Conservation (phyloP, 2,113 vertebrate genomes). For the Polypterus senegalus region DNA sequence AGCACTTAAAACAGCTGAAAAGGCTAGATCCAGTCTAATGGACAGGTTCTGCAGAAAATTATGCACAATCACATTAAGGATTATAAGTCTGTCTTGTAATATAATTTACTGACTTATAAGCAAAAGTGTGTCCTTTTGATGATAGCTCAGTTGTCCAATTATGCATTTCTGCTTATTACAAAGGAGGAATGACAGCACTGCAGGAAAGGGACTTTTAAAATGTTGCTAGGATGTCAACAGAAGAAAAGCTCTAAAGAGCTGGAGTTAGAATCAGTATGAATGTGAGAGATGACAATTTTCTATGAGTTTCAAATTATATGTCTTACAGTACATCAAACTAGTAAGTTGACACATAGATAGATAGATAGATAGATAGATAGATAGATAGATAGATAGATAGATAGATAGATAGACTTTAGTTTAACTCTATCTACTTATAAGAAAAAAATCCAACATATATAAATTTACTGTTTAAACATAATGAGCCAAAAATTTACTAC, state of each 20-base stretch:
- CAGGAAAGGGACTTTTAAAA: conserved; percentile 17
- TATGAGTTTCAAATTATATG: conserved; percentile 12
- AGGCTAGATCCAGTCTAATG: conserved; percentile 66
- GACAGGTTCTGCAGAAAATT: conserved; percentile 76
- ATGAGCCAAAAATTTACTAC: too few relatives aligned
- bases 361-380: too few relatives aligned
- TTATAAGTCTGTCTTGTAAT: conserved; percentile 66
- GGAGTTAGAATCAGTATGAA: conserved; percentile 24
- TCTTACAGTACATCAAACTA: too few relatives aligned
- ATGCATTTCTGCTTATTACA: conserved; percentile 58
- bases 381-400: too few relatives aligned
- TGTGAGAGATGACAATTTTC: conserved; percentile 9
- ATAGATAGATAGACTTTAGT: too few relatives aligned
- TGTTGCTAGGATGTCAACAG: conserved; percentile 13
- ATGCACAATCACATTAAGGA: conserved; percentile 75
- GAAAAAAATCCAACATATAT: too few relatives aligned
- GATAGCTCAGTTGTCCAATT: conserved; percentile 59
- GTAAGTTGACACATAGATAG: too few relatives aligned
- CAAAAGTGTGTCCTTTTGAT: conserved; percentile 60
- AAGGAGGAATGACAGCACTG: conserved; percentile 51
- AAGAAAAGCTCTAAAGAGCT: conserved; percentile 7
- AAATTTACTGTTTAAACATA: too few relatives aligned
- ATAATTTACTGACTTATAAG: conserved; percentile 55
- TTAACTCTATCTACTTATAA: too few relatives aligned
- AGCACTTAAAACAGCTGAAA: conserved; percentile 65